Evolutionary conservation across 2,113 vertebrate species (phyloP).

Genomic region (Hippolais icterina): DNA sequence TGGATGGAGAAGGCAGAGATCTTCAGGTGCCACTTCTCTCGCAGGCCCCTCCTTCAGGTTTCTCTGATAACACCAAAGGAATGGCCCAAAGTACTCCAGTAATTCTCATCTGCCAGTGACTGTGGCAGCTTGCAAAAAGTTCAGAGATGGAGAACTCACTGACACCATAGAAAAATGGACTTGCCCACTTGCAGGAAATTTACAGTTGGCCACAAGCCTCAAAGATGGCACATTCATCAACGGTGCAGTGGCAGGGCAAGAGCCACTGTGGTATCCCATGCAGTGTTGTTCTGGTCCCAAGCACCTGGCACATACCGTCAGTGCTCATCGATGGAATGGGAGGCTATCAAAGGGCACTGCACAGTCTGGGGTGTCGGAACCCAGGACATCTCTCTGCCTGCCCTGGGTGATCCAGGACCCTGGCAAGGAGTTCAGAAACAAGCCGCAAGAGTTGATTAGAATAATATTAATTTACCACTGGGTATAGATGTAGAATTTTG

Average conservation of each 20-base stretch:
- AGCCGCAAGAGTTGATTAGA: too few species aligned
- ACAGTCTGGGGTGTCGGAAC: too few species aligned
- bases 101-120: background rate
- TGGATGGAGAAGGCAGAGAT: background rate
- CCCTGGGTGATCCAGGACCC: too few species aligned
- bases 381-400: too few species aligned
- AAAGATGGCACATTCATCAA: background rate
- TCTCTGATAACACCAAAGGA: background rate
- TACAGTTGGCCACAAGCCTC: background rate
- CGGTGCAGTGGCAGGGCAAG: background rate
- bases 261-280: background rate
- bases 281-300: background rate
- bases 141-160: background rate
- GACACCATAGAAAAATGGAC: background rate
- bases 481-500: too few species aligned
- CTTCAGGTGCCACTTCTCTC: background rate
- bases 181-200: background rate
- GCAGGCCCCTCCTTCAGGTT: background rate
- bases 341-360: background rate
- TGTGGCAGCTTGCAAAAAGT: background rate
- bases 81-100: background rate
- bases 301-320: background rate
- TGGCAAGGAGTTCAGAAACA: too few species aligned
- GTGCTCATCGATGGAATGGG: rapidly evolving
- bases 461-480: too few species aligned